Evolutionary conservation across 2,888 invertebrate genomes (phyloP).

Genomic region (Acleris cristana): DNA sequence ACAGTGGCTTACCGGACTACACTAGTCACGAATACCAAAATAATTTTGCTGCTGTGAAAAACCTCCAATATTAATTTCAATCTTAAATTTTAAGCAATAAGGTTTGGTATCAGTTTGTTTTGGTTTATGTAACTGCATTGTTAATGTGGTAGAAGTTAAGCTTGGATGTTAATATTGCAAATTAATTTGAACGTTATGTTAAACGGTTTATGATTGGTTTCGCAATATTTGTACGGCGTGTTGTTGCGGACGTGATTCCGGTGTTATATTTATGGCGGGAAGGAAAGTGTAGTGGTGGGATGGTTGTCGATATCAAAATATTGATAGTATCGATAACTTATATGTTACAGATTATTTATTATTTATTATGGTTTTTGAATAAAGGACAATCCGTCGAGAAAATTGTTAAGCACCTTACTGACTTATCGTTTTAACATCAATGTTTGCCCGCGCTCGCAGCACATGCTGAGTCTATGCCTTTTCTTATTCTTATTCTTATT

Average conservation of each 20-base stretch:
- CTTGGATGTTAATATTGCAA: slow-evolving; percentile 2
- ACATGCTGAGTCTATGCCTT: too few species aligned
- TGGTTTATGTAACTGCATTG: neutral
- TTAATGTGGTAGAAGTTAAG: slow-evolving; percentile 12
- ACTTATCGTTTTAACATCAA: too few species aligned
- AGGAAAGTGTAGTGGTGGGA: slow-evolving; percentile 13
- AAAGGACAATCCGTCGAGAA: too few species aligned
- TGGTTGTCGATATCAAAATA: neutral
- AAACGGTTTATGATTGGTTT: neutral
- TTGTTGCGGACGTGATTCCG: slow-evolving; percentile 16
- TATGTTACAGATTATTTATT: too few species aligned
- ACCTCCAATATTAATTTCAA: neutral
- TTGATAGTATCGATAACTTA: neutral
- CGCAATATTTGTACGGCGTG: neutral
- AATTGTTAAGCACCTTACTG: too few species aligned
- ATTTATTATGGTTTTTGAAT: too few species aligned
- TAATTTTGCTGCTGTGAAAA: neutral
- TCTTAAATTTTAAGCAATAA: neutral
- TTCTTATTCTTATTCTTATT: too few species aligned
- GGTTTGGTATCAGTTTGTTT: neutral
- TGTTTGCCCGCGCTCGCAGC: too few species aligned
- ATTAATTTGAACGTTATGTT: neutral
- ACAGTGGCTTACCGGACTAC: slow-evolving; percentile 3
- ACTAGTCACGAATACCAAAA: slow-evolving; percentile 10
- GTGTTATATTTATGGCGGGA: slow-evolving; percentile 17